Evolutionary conservation across 2,113 vertebrate genomes (phyloP).

Genomic region (Cyanistes caeruleus): DNA sequence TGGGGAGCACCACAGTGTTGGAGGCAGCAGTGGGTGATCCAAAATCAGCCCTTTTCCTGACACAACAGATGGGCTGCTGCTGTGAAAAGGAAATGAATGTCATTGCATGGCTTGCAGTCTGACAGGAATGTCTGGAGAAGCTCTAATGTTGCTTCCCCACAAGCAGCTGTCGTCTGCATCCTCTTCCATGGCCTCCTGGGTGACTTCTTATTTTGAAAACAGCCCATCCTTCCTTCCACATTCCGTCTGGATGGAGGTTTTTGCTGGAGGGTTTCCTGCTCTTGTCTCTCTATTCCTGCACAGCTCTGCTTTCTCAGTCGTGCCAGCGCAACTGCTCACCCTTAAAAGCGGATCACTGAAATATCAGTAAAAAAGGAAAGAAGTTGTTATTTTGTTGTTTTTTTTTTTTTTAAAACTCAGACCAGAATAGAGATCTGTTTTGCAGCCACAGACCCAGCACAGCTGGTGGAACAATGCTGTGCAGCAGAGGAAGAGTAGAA

Average conservation of each 20-base stretch:
- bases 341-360: background rate
- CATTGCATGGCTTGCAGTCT: background rate
- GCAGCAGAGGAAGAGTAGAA: background rate
- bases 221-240: constrained; percentile 9
- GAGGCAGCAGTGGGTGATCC: background rate
- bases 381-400: background rate
- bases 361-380: background rate
- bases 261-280: constrained; percentile 43
- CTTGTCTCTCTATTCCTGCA: background rate
- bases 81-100: background rate
- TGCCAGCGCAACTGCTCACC: background rate
- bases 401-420: background rate
- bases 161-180: constrained; percentile 25
- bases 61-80: constrained; percentile 27
- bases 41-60: background rate
- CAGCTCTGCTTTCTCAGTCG: background rate
- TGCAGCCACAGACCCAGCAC: background rate
- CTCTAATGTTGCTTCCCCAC: background rate
- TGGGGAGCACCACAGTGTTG: background rate
- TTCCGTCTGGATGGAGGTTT: background rate
- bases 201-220: constrained; percentile 26
- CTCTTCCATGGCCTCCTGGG: constrained; percentile 12
- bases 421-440: background rate
- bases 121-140: constrained; percentile 40
- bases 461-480: background rate